phyloP scores from a whole-genome alignment of 2,797 vertebrate species.

The Octomys mimax region DNA sequence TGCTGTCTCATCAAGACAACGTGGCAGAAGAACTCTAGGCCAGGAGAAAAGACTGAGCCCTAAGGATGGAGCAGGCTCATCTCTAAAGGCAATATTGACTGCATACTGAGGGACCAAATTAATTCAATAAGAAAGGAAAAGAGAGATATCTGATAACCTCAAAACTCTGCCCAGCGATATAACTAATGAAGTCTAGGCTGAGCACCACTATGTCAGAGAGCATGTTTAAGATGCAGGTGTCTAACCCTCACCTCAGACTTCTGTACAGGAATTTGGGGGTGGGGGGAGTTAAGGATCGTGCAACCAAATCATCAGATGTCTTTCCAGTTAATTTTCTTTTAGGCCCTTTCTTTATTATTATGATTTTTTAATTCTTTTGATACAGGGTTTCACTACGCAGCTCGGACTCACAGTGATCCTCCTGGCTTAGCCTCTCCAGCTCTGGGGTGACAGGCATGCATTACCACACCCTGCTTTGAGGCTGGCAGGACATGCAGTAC shows the following conservation, averaged over 20 bases:
- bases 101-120: neutral
- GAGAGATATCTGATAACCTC: neutral
- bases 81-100: neutral
- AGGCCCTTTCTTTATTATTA: neutral
- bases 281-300: neutral
- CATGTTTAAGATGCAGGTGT: neutral
- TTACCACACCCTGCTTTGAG: no score
- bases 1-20: neutral
- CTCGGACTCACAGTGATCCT: no score
- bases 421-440: no score
- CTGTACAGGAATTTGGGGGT: neutral
- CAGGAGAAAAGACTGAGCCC: neutral
- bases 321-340: neutral
- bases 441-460: no score
- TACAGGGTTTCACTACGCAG: no score
- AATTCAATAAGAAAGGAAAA: neutral
- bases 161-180: neutral
- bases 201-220: neutral
- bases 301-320: neutral
- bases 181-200: neutral
- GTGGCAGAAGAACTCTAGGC: neutral
- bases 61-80: neutral
- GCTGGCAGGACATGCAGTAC: no score
- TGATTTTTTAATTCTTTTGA: no score
- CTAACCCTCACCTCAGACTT: neutral